Conservation (phyloP, 2,888 invertebrate genomes). For the Acrocyrtus sp. region DNA sequence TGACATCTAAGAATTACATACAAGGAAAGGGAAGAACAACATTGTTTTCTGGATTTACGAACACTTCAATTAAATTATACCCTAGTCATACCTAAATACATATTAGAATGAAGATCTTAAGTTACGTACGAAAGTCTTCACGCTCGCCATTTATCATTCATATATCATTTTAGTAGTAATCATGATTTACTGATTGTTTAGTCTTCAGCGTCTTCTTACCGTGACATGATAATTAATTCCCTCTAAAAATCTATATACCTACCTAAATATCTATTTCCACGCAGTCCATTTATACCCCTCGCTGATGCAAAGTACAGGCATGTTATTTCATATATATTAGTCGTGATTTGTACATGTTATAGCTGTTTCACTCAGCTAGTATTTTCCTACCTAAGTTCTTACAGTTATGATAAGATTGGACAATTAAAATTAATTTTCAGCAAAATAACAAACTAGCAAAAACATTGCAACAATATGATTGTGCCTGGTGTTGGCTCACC, state of each 20-base stretch:
- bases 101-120: conserved; percentile 42
- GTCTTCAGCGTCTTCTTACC: no score
- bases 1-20: conserved; percentile 37
- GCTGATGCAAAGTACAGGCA: not conserved
- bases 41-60: conserved; percentile 30
- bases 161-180: no score
- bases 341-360: conserved; percentile 42
- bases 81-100: no score
- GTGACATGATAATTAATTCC: not conserved
- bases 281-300: conserved; percentile 43
- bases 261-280: conserved; percentile 3
- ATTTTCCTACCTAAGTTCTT: no score
- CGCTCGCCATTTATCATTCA: conserved; percentile 39
- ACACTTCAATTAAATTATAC: conserved; percentile 25
- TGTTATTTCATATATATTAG: conserved; percentile 5
- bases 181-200: no score
- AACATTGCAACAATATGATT: conserved; percentile 41
- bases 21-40: conserved; percentile 38
- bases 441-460: not conserved
- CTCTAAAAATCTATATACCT: not conserved
- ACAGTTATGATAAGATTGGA: no score
- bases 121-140: conserved; percentile 44
- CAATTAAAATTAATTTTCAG: no score
- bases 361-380: conserved; percentile 17
- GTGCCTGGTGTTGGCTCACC: conserved; percentile 10